Conservation (phyloP, 1,140 invertebrate genomes). For the Euglossa dilemma region DNA sequence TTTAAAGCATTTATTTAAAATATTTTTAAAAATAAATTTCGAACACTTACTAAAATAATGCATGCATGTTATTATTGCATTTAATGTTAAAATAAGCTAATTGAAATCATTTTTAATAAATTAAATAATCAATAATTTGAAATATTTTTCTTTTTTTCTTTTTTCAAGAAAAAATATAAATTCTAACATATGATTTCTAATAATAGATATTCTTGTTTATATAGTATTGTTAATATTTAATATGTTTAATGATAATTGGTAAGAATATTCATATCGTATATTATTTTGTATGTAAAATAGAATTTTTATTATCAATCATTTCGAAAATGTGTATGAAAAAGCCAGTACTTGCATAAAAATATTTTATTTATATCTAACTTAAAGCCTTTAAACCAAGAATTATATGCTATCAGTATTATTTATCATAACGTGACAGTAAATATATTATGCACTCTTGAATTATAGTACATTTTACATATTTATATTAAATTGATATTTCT, state of each 20-base stretch:
- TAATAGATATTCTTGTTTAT: constrained; percentile 3
- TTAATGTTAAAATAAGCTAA: not conserved
- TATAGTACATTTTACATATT: constrained; percentile 11
- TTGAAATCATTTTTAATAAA: not conserved
- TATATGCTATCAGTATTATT: constrained; percentile 49
- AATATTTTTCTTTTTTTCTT: not conserved
- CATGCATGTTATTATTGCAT: not conserved
- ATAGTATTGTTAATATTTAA: constrained; percentile 14
- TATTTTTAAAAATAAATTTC: constrained; percentile 7
- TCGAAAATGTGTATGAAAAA: not conserved
- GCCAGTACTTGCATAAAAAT: not conserved
- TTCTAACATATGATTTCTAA: not conserved
- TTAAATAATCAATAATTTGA: not conserved
- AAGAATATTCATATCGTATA: constrained; percentile 3
- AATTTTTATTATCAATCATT: constrained; percentile 5
- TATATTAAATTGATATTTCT: constrained; percentile 3
- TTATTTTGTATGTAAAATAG: constrained; percentile 17
- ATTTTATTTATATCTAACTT: not conserved
- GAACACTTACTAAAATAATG: constrained; percentile 7
- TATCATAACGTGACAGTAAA: constrained; percentile 40
- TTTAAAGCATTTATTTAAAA: constrained; percentile 29
- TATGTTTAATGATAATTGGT: constrained; percentile 4
- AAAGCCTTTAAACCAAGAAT: constrained; percentile 70
- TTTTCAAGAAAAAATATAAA: not conserved
- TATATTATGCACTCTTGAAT: constrained; percentile 26